These are phyloP conservation scores for Gari tellinella DNA, from an alignment of 2,888 invertebrate genomes.

Conservation along the genomic window DNA sequence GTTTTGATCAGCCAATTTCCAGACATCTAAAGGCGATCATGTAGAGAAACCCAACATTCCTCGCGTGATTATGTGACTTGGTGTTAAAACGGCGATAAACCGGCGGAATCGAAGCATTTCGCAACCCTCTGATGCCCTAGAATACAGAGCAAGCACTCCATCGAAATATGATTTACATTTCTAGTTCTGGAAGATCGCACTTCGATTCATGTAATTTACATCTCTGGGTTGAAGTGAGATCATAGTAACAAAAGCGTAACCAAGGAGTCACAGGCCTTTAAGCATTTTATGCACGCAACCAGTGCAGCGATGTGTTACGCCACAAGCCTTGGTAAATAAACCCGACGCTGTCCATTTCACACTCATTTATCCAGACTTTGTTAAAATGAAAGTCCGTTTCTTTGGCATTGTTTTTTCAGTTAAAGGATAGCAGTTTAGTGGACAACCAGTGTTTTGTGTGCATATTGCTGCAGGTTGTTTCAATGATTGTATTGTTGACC, in stretches of 20 bases:
- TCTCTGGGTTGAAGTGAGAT: constrained; percentile 29
- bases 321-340: background rate
- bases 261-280: constrained; percentile 34
- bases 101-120: constrained; percentile 13
- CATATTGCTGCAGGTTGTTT: too few relatives aligned
- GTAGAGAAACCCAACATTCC: background rate
- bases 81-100: constrained; percentile 5
- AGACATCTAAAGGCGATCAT: too few relatives aligned
- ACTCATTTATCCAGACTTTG: background rate
- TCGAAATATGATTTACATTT: constrained; percentile 56
- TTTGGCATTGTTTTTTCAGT: too few relatives aligned
- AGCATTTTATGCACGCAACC: constrained; percentile 34
- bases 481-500: too few relatives aligned
- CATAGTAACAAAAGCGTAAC: constrained; percentile 49
- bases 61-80: background rate
- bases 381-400: too few relatives aligned
- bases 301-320: background rate
- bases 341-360: constrained; percentile 1
- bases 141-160: background rate
- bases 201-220: constrained; percentile 71
- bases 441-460: too few relatives aligned
- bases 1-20: too few relatives aligned
- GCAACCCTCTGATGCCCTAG: constrained; percentile 7
- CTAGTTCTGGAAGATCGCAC: constrained; percentile 58
- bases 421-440: too few relatives aligned